A percentile compares a stretch with the other conserved stretches of the same genome.
Evolutionary conservation across 2,888 invertebrate species (phyloP).

Genomic region (Nephrotoma appendiculata): DNA sequence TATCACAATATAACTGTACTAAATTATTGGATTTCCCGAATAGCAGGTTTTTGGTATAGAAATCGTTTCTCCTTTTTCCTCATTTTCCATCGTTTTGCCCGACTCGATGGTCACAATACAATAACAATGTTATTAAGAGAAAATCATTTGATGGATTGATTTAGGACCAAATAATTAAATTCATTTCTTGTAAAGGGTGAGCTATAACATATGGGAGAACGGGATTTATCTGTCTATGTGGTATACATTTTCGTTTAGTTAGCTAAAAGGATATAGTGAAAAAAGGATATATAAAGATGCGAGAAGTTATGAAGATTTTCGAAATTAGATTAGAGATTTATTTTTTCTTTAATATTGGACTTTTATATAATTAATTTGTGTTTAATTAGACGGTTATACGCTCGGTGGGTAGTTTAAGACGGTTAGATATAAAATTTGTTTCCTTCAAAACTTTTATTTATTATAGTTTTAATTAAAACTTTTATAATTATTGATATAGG

Average conservation of each 20-base stretch:
- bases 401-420: background rate
- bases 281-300: background rate
- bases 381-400: background rate
- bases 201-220: background rate
- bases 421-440: background rate
- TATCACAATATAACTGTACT: background rate
- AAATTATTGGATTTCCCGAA: background rate
- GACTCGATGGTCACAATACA: background rate
- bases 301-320: background rate
- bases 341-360: background rate
- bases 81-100: background rate
- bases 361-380: background rate
- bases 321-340: background rate
- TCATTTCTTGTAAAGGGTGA: background rate
- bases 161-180: constrained; percentile 1
- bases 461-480: background rate
- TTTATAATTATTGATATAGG: background rate
- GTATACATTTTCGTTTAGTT: background rate
- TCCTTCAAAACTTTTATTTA: background rate
- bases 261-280: background rate
- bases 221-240: background rate
- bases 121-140: constrained; percentile 2
- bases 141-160: constrained; percentile 4
- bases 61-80: background rate
- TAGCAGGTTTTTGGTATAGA: background rate